Base-by-base conservation (phyloP, 2,888 invertebrate species). In the Apeira syringaria region DNA sequence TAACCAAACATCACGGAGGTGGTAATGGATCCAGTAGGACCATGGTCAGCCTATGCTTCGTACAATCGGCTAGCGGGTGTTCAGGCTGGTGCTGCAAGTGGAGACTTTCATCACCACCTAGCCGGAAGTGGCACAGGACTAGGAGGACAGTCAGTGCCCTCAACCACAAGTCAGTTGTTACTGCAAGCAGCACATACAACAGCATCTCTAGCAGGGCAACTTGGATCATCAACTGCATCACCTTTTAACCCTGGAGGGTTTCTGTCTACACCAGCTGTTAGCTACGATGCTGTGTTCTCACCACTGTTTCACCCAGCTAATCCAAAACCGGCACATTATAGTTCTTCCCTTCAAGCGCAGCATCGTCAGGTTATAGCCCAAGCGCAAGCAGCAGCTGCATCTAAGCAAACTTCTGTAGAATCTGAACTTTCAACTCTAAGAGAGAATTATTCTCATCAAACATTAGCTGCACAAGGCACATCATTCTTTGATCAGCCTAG, bases 21-120 rank as follows among this genome's bases (percentile, higher is more conserved):
- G 91, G 91, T 90, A 90, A 96, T 96, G 96, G 96, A 96, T 94
- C 96, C 96, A 80, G 95, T 95, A 84, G 95, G 95, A 91, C 95
- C 96, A 91, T 96, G 96, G 96, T 93, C 94, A 78, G 94, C 94
- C 78, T 94, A 94, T 85, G 92, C 94, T 77, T 94, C 95, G 64
- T 96, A 96, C 92, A 96, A 96, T 90, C 94, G 96, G 70, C 90
- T 96, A 82, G 92, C 94, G 60, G 92, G 93, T 64, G 93, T 93
- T 60, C 93, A 93, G 77, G 91, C 94, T 65, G 91, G 93, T 76
- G 89, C 94, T 78, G 90, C 93, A 71, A 90, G 92, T 81, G 92
- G 92, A 67, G 92, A 93, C 78, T 91, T 93, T 79, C 92, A 94
- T 84, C 92, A 93, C 80, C 92, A 93, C 79, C 87, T 93, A 74